Evolutionary conservation across 2,888 invertebrate genomes (phyloP), one percentile per base, ranked within the genome.

Genomic region (Marasmarcha lunaedactyla): DNA sequence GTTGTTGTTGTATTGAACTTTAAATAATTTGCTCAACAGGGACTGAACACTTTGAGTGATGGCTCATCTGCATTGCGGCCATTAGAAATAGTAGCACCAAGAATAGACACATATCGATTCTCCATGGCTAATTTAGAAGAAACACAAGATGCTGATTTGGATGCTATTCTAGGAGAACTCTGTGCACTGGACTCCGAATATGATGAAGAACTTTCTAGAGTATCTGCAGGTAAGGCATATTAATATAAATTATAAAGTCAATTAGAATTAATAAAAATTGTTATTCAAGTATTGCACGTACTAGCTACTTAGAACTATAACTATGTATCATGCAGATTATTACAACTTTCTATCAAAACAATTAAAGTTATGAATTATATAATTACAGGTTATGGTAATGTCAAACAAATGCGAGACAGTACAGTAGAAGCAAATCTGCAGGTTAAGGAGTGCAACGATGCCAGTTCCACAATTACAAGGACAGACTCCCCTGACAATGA

Each of bases 401-500:
- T 9, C 4, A 30, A 73, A 54, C 59, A 71, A 38, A 56, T 63
- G 42, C 51, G 42, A 3, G 63, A 70, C 26, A 51, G 55, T 2
- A 54, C 52, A 2, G 64, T 61, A 15, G 51, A 34, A 34, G 4
- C 13, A 11, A 13, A 49, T 34, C 42, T 58, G 1, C 70, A 57
- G 42, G 60, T 68, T 39, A 62, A 53, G 46, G 74, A 74, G 35
- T 48, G 42, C 43, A 77, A 77, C 47, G 65, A 85, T 60, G 51
- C 77, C 49, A 59, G 78, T 1, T 60, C 73, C n/a, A 65, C 54
- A 41, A 69, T 76, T 42, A 50, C 69, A 1, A 87, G 95, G 47
- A 93, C 95, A 10, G 96, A 97, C 60, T 95, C 95, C 39, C 97
- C 97, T 0, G 98, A 98, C 76, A 97, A 97, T 76, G 98, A 98